Base-by-base conservation (phyloP, 2,113 vertebrate species). In the Antigone vipio region DNA sequence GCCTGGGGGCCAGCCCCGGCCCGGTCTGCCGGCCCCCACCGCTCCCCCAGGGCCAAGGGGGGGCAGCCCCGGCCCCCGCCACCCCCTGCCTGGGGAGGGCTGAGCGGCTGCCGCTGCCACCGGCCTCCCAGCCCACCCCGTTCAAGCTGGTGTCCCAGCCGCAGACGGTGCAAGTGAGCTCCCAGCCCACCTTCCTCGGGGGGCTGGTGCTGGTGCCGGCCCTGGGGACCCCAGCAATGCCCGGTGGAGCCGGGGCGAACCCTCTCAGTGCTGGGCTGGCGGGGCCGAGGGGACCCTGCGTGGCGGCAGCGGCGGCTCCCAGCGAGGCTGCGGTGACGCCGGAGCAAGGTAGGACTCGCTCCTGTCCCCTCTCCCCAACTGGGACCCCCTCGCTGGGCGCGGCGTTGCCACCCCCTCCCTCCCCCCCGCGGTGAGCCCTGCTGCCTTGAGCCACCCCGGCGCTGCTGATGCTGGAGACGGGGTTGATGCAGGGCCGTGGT, bases 91-190 rank as follows among this genome's bases (percentile, higher is more conserved):
- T 68, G 1, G 96, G 93, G 20, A 95, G 95, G 53, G 84, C 95
- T 4, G 96, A 93, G 42, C 85, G 93, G 29, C 59, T 93, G 32
- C 76, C 79, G 0, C 60, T 76, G 0, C 97, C 92, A 24, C 79
- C 77, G 4, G 63, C 95, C 35, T 98, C 97, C 40, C 96, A 85
- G 2, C 93, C 97, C 0, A 88, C 97, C 69, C 86, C 96, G 55
- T 83, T 98, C 77, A 95, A 97, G 71, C 75, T 98, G 66, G 93
- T 96, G 34, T 93, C 97, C 3, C 96, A 95, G 80, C 97, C 98
- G 1, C 98, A 98, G 85, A 94, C 93, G 21, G 95, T 97, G 69
- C 97, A 97, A 34, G 82, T 97, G 68, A 94, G 85, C 58, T 95
- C 98, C 69, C 92, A 95, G 71, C 64, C 95, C 15, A 80, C 84